phyloP scores from a whole-genome alignment of 2,113 vertebrate species.

The Ptilonorhynchus violaceus region DNA sequence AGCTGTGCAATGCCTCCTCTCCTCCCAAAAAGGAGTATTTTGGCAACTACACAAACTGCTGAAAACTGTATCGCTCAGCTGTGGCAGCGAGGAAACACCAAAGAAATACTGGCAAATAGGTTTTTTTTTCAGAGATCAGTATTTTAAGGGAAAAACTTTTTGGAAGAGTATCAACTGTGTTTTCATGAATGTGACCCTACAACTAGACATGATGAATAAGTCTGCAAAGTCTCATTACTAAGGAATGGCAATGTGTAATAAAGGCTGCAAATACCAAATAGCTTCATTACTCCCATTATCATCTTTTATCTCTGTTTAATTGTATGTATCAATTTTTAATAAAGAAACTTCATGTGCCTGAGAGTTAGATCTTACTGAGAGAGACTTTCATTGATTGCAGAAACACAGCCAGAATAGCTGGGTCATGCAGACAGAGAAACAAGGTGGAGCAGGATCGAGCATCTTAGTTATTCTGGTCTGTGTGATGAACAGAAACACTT shows the following conservation, averaged over 20 bases:
- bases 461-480: not conserved
- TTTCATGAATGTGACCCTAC: not conserved
- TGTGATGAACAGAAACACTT: not conserved
- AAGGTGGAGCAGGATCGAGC: not conserved
- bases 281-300: conserved; percentile 13
- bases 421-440: not conserved
- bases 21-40: not conserved
- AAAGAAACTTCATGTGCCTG: not conserved
- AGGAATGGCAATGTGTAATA: not conserved
- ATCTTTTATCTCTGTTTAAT: conserved; percentile 17
- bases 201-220: not conserved
- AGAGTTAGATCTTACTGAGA: not conserved
- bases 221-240: not conserved
- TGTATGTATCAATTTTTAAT: conserved; percentile 33
- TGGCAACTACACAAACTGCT: not conserved
- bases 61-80: not conserved
- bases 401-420: not conserved
- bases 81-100: not conserved
- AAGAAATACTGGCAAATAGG: not conserved
- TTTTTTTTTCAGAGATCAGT: not conserved
- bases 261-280: conserved; percentile 15
- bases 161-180: not conserved
- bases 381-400: not conserved
- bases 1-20: not conserved
- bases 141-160: not conserved